Evolutionary conservation across 2,113 vertebrate genomes (phyloP).

Genomic region (Microcebus tavaratra): DNA sequence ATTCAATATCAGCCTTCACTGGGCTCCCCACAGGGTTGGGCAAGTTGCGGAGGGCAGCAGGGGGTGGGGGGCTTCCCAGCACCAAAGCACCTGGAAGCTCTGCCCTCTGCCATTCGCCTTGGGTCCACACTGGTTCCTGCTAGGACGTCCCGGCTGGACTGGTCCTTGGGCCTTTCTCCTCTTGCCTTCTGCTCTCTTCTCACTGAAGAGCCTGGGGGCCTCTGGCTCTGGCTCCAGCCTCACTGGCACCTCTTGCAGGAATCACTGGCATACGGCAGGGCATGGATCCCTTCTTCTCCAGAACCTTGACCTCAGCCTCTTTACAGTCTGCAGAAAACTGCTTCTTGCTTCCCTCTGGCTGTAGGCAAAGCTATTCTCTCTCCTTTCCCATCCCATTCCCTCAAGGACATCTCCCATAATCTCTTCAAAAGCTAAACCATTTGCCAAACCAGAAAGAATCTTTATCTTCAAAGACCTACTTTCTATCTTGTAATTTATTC

Average conservation of each 20-base stretch:
- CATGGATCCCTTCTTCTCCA: not conserved
- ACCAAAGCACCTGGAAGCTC: not conserved
- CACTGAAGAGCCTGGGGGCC: not conserved
- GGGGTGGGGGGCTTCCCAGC: no score
- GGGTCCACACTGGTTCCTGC: not conserved
- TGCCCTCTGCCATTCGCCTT: not conserved
- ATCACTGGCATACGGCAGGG: fast-evolving
- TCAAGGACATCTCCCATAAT: not conserved
- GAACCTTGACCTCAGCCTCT: not conserved
- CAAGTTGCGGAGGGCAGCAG: not conserved
- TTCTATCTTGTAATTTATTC: not conserved
- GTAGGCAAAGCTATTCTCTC: not conserved
- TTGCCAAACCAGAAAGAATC: not conserved
- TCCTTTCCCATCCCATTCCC: not conserved
- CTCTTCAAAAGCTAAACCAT: not conserved
- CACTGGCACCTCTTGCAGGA: not conserved
- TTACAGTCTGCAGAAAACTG: not conserved
- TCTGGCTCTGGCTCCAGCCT: not conserved
- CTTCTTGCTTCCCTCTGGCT: not conserved
- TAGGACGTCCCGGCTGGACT: not conserved
- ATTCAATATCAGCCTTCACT: not conserved
- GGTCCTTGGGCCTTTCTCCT: not conserved
- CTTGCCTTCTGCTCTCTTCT: not conserved
- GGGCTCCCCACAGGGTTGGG: not conserved
- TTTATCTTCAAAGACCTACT: not conserved